Percentiles rank a stretch among this genome's conserved stretches.
phyloP scores from a whole-genome alignment of 1,140 invertebrate species.

The Mactra quadrangularis region DNA sequence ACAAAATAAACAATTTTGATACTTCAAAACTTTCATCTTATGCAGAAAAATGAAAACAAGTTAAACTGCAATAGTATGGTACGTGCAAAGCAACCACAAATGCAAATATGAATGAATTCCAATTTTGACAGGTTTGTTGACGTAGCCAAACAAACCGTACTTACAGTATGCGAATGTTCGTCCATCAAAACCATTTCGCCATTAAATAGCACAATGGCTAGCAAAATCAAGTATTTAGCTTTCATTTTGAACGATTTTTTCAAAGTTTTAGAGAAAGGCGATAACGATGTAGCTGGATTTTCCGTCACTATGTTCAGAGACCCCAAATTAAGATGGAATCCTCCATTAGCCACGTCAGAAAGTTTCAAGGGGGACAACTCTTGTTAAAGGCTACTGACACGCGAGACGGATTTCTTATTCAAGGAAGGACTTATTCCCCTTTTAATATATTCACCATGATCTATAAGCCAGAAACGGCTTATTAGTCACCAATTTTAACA shows the following conservation, averaged over 20 bases:
- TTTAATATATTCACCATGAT: neutral
- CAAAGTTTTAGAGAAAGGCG: constrained; percentile 11
- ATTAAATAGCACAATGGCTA: constrained; percentile 59
- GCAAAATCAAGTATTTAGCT: constrained; percentile 62
- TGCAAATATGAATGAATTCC: neutral
- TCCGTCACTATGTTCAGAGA: neutral
- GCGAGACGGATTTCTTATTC: neutral
- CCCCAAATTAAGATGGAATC: constrained; percentile 61
- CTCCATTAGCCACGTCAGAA: constrained; percentile 78
- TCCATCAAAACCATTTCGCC: constrained; percentile 65
- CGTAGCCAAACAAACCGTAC: constrained; percentile 57
- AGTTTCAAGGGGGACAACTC: constrained; percentile 60
- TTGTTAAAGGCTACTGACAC: constrained; percentile 23
- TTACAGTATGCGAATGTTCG: constrained; percentile 79
- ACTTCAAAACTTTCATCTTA: too few relatives aligned
- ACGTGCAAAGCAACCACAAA: too few relatives aligned
- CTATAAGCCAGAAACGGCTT: neutral
- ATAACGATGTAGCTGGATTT: constrained; percentile 14
- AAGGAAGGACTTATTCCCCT: neutral
- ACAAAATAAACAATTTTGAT: too few relatives aligned
- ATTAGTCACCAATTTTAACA: neutral
- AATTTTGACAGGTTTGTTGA: constrained; percentile 23
- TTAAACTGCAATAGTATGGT: too few relatives aligned
- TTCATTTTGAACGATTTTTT: constrained; percentile 64
- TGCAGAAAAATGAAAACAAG: too few relatives aligned